These are phyloP conservation scores for Callorhinus ursinus DNA, from an alignment of 2,113 vertebrate species.

Conservation along the genomic window DNA sequence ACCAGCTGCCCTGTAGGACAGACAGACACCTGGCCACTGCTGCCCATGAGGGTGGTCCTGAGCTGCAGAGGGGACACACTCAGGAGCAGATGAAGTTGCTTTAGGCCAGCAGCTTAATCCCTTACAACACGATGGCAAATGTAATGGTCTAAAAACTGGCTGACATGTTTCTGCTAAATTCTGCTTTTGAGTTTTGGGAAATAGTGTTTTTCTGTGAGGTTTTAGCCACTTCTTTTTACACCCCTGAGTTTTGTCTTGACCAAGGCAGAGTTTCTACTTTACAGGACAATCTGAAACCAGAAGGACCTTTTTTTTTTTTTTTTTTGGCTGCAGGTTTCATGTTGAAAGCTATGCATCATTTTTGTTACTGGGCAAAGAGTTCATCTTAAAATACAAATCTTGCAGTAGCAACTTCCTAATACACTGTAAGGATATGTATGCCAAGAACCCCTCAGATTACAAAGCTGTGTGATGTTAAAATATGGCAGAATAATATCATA, in stretches of 20 bases:
- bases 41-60: background rate
- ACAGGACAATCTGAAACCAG: background rate
- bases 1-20: background rate
- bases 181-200: background rate
- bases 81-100: background rate
- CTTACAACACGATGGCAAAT: background rate
- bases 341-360: background rate
- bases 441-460: background rate
- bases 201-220: background rate
- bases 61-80: background rate
- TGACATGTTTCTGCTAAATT: background rate
- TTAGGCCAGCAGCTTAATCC: background rate
- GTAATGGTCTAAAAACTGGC: background rate
- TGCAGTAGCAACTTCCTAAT: background rate
- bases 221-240: background rate
- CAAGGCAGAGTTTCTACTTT: constrained; percentile 24
- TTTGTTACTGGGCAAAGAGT: background rate
- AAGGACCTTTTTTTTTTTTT: accelerated
- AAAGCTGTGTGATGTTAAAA: constrained; percentile 32
- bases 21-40: no score
- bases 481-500: background rate
- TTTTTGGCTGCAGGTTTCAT: background rate
- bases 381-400: constrained; percentile 35
- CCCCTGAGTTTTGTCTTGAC: background rate
- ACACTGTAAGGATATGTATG: background rate